phyloP scores from a whole-genome alignment of 2,888 invertebrate species.

The Nineta flava region DNA sequence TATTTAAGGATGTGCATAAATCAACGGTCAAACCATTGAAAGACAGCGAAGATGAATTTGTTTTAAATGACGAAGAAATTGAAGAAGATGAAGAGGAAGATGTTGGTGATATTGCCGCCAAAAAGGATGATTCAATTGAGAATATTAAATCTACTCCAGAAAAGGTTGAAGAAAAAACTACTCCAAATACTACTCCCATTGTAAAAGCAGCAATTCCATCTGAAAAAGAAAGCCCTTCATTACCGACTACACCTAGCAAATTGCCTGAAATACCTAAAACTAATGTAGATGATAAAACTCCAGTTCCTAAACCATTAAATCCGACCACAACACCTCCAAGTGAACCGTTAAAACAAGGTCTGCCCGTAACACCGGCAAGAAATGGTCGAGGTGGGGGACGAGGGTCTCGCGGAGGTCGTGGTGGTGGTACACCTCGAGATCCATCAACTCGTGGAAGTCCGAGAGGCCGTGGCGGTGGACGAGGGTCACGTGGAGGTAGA shows the following conservation, averaged over 20 bases:
- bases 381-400: conserved; percentile 5
- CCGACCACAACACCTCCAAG: too few species aligned
- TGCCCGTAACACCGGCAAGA: conserved; percentile 8
- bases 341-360: neutral
- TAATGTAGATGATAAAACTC: too few species aligned
- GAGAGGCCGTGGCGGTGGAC: neutral
- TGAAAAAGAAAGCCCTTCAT: too few species aligned
- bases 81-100: conserved; percentile 28
- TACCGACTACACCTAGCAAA: too few species aligned
- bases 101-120: neutral
- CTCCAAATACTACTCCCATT: neutral
- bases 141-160: neutral
- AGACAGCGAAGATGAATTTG: conserved; percentile 35
- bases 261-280: too few species aligned
- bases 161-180: too few species aligned
- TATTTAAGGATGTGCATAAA: neutral
- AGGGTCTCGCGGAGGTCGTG: conserved; percentile 2
- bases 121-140: neutral
- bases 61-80: conserved; percentile 30
- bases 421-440: neutral
- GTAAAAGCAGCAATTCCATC: neutral
- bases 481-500: neutral
- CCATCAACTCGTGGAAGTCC: neutral
- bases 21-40: conserved; percentile 14
- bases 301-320: too few species aligned